These are phyloP conservation scores for Petromus typicus DNA, from an alignment of 2,113 vertebrate genomes.

Conservation along the genomic window DNA sequence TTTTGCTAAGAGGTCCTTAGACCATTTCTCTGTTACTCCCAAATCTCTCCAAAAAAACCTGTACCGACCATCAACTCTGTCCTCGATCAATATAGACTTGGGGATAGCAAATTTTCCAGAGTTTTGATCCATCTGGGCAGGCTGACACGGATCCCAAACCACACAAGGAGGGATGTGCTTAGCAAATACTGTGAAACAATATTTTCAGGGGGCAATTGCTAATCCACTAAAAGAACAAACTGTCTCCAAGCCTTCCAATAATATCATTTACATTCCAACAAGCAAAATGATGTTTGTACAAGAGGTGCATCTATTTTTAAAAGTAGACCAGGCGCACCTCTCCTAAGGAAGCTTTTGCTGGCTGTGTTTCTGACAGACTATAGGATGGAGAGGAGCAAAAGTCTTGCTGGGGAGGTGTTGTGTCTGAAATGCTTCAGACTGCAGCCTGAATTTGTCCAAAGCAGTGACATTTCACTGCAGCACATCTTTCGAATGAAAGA, in stretches of 20 bases:
- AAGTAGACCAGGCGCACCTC: conserved; percentile 18
- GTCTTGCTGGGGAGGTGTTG: not conserved
- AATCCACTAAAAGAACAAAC: conserved; percentile 57
- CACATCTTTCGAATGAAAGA: not conserved
- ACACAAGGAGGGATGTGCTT: not conserved
- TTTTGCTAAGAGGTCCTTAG: not conserved
- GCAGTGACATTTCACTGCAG: not conserved
- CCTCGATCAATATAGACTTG: not conserved
- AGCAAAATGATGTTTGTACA: conserved; percentile 46
- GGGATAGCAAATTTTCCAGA: not conserved
- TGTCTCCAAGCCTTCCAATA: conserved; percentile 25
- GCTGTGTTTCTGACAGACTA: not conserved
- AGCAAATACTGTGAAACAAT: not conserved
- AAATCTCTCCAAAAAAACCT: conserved; percentile 1
- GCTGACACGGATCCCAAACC: not conserved
- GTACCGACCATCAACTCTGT: fast-evolving
- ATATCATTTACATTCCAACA: conserved; percentile 27
- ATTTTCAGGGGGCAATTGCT: conserved; percentile 41
- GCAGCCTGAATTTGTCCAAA: not conserved
- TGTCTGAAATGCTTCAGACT: not conserved
- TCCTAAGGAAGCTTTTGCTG: conserved; percentile 23
- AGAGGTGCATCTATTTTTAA: conserved; percentile 24
- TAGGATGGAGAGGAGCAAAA: not conserved
- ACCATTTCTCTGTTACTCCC: not conserved
- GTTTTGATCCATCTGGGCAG: not conserved